A percentile compares a stretch with the other conserved stretches of the same genome.
Conservation (phyloP, 1,140 invertebrate genomes). For the Bombus balteatus region DNA sequence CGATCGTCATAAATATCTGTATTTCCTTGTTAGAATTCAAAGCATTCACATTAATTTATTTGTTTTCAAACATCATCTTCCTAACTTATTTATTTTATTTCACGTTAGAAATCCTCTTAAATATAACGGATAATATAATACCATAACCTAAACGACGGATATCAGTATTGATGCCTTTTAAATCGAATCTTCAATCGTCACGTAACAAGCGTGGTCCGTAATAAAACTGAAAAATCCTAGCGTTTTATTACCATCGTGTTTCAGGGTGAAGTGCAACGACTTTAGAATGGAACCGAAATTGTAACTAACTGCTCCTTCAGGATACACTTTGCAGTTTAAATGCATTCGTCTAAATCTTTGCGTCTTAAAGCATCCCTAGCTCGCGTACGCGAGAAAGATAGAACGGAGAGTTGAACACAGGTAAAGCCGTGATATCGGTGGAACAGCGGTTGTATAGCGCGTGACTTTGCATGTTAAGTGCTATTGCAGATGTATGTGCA, state of each 20-base stretch:
- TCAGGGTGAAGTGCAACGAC: background rate
- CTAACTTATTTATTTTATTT: background rate
- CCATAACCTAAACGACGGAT: background rate
- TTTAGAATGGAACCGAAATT: background rate
- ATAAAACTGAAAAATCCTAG: background rate
- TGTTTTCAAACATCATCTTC: too few relatives aligned
- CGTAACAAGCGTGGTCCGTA: background rate
- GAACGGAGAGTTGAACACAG: too few relatives aligned
- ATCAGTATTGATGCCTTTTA: background rate
- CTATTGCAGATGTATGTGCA: background rate
- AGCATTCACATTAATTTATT: too few relatives aligned
- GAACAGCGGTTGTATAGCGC: conserved; percentile 59
- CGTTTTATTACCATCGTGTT: background rate
- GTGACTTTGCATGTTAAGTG: conserved; percentile 69
- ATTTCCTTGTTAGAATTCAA: too few relatives aligned
- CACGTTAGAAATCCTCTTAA: background rate
- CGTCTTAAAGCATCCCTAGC: background rate
- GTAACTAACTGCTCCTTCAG: background rate
- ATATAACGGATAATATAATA: background rate
- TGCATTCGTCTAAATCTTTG: background rate
- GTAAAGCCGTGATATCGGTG: conserved; percentile 23
- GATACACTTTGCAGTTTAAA: background rate
- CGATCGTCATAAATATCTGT: too few relatives aligned
- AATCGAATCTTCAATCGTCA: background rate
- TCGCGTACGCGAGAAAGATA: conserved; percentile 1